A percentile compares a stretch with the other conserved stretches of the same genome.
These are phyloP conservation scores for Nyctibius bracteatus DNA, from an alignment of 2,113 vertebrate genomes.

Conservation along the genomic window DNA sequence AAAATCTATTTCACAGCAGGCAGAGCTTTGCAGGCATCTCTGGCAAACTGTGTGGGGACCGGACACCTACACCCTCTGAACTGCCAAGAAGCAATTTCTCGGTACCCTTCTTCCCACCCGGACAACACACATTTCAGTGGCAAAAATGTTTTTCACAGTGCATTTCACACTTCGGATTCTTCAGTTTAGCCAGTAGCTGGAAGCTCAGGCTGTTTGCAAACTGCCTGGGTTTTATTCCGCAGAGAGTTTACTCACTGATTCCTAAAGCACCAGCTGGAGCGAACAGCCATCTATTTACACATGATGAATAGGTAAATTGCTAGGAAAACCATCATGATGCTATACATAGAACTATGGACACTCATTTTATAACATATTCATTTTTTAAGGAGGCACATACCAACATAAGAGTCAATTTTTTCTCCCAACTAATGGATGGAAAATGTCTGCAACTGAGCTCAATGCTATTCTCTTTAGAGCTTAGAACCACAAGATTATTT, in stretches of 20 bases:
- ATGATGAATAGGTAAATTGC: constrained; percentile 19
- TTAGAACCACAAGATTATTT: neutral
- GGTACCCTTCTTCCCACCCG: constrained; percentile 37
- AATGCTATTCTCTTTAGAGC: neutral
- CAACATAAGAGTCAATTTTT: neutral
- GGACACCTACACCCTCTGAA: constrained; percentile 6
- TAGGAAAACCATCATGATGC: neutral
- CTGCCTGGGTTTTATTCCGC: constrained; percentile 26
- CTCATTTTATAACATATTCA: neutral
- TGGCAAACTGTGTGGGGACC: neutral
- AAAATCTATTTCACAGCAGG: neutral
- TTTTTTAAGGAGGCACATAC: neutral
- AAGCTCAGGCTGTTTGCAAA: constrained; percentile 34
- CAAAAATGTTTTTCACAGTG: constrained; percentile 19
- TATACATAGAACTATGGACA: neutral
- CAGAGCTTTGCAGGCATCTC: neutral
- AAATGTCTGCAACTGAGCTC: neutral
- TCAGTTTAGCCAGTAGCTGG: neutral
- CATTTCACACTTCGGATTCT: neutral
- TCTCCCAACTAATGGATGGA: neutral
- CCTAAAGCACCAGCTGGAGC: neutral
- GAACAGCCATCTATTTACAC: constrained; percentile 26
- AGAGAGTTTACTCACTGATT: neutral
- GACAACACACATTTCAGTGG: neutral
- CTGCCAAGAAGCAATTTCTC: constrained; percentile 7